A percentile compares a stretch with the other conserved stretches of the same genome.
These are phyloP conservation scores for Stichodactyla mertensii DNA, from an alignment of 64 coral and sea anemone genomes.

Conservation along the genomic window DNA sequence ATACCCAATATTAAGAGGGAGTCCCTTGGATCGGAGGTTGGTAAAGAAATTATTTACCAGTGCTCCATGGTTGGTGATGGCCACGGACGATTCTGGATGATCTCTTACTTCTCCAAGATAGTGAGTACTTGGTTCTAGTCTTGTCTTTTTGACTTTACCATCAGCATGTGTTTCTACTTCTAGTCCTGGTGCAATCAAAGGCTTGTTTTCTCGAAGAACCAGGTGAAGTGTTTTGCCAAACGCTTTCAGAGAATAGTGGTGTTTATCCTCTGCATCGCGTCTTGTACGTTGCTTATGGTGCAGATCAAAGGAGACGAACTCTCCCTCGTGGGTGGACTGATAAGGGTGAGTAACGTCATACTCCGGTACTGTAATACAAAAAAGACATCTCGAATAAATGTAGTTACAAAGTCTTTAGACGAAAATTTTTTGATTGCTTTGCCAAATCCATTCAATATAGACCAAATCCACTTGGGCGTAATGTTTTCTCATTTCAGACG, in stretches of 20 bases:
- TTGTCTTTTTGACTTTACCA: conserved; percentile 15
- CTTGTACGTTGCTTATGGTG: neutral
- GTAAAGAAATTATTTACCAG: conserved; percentile 17
- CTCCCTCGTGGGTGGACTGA: conserved; percentile 20
- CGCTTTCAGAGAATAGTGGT: conserved; percentile 42
- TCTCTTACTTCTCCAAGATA: conserved; percentile 31
- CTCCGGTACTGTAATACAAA: conserved; percentile 4
- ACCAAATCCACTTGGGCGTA: too few relatives aligned
- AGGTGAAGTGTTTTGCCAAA: conserved; percentile 53
- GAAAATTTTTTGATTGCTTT: too few relatives aligned
- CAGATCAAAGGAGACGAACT: conserved; percentile 16
- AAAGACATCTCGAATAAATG: neutral
- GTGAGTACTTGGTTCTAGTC: conserved; percentile 8
- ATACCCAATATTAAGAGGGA: neutral
- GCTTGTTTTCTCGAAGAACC: conserved; percentile 24
- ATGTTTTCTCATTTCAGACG: too few relatives aligned
- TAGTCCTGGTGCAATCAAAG: conserved; percentile 30
- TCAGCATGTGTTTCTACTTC: conserved; percentile 36
- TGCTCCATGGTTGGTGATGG: conserved; percentile 42
- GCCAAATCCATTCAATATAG: too few relatives aligned
- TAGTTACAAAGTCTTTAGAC: too few relatives aligned
- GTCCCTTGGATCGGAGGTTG: too few relatives aligned
- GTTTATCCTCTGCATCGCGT: neutral
- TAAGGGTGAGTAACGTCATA: conserved; percentile 44
- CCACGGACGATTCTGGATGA: conserved; percentile 47